Evolutionary conservation across 2,888 invertebrate species (phyloP).

Genomic region (Pachydiplax longipennis): DNA sequence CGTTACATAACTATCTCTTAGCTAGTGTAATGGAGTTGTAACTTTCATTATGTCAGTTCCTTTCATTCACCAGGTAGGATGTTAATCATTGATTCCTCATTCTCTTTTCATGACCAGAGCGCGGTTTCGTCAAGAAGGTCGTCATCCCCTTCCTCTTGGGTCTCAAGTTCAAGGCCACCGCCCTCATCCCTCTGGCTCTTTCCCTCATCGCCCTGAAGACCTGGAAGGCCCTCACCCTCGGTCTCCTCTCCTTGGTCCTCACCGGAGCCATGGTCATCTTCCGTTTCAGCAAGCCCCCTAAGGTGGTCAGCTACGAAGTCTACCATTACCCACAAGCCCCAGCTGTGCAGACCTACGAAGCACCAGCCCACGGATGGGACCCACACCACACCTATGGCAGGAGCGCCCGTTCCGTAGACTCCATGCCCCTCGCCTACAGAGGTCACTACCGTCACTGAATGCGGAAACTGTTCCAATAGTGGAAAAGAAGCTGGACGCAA

Average conservation of each 20-base stretch:
- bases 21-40: neutral
- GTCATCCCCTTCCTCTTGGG: constrained; percentile 85
- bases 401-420: constrained; percentile 66
- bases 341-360: constrained; percentile 48
- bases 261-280: constrained; percentile 87
- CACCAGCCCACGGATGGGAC: constrained; percentile 42
- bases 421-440: constrained; percentile 69
- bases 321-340: constrained; percentile 75
- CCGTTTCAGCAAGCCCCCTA: constrained; percentile 80
- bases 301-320: constrained; percentile 83
- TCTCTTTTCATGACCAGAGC: constrained; percentile 65
- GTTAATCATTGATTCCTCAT: neutral
- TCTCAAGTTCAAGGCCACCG: constrained; percentile 85
- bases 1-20: neutral
- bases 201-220: constrained; percentile 86
- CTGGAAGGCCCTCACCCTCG: constrained; percentile 88
- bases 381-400: constrained; percentile 12
- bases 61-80: neutral
- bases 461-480: neutral
- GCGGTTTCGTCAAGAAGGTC: constrained; percentile 83
- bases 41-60: too few species aligned
- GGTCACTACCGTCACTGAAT: constrained; percentile 56
- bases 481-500: neutral
- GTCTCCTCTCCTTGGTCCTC: constrained; percentile 81
- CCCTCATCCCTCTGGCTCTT: constrained; percentile 80